Percentiles rank a stretch among this genome's conserved stretches.
phyloP scores from a whole-genome alignment of 2,888 invertebrate species.

The Erebia aethiops region DNA sequence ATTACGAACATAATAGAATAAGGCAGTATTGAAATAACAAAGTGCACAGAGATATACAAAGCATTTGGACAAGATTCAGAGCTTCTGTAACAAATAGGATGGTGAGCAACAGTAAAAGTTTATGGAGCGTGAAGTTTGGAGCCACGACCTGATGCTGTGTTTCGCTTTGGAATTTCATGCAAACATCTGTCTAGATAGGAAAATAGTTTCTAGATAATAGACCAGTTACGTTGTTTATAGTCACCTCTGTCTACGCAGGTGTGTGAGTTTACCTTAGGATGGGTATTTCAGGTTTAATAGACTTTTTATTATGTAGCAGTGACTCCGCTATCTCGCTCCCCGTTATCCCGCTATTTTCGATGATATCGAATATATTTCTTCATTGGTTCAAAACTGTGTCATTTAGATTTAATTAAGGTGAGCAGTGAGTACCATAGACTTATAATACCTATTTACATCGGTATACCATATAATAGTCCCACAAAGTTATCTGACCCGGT shows the following conservation, averaged over 20 bases:
- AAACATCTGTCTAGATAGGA: conserved; percentile 7
- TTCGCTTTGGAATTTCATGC: conserved; percentile 3
- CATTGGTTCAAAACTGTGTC: too few species aligned
- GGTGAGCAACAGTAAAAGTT: conserved; percentile 4
- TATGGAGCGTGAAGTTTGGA: conserved; percentile 10
- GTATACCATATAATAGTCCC: too few species aligned
- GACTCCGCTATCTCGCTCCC: too few species aligned
- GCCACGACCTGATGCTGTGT: conserved; percentile 3
- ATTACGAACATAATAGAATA: too few species aligned
- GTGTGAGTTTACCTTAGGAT: not conserved
- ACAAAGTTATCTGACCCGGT: too few species aligned
- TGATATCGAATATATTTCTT: too few species aligned
- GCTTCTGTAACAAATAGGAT: conserved; percentile 1
- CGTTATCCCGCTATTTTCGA: too few species aligned
- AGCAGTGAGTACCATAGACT: too few species aligned
- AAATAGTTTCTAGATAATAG: not conserved
- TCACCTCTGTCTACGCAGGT: not conserved
- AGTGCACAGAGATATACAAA: not conserved
- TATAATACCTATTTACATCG: too few species aligned
- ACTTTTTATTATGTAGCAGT: not conserved
- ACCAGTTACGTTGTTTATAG: not conserved
- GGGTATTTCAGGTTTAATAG: too few species aligned
- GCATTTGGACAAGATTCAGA: conserved; percentile 5
- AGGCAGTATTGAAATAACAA: not conserved
- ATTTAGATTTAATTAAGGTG: too few species aligned